Evolutionary conservation across 2,888 invertebrate genomes (phyloP).

Genomic region (Elgonia sp.): DNA sequence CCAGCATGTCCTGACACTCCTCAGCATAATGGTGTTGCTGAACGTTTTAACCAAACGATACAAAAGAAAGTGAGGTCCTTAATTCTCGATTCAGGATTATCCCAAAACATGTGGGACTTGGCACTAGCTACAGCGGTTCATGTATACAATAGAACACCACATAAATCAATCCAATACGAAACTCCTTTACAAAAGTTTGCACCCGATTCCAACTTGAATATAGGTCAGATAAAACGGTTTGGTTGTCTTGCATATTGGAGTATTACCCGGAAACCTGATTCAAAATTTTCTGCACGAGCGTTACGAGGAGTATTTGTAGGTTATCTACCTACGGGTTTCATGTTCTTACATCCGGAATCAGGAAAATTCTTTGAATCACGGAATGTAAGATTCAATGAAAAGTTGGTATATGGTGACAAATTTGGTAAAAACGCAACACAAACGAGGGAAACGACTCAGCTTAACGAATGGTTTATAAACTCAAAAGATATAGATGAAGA

Average conservation of each 20-base stretch:
- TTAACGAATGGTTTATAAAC: conserved; percentile 8
- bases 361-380: background rate
- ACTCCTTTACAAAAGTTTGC: background rate
- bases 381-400: background rate
- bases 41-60: conserved; percentile 45
- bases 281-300: conserved; percentile 65
- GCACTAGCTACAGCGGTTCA: conserved; percentile 14
- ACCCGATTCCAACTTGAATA: background rate
- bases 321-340: conserved; percentile 55
- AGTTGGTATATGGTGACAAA: background rate
- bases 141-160: conserved; percentile 74
- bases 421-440: conserved; percentile 9
- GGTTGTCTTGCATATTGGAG: conserved; percentile 51
- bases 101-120: conserved; percentile 18
- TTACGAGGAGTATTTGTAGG: conserved; percentile 63
- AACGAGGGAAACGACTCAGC: background rate
- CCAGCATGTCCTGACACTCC: conserved; percentile 4
- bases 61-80: conserved; percentile 51
- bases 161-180: conserved; percentile 59
- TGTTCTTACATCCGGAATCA: conserved; percentile 65
- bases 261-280: conserved; percentile 56
- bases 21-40: conserved; percentile 6
- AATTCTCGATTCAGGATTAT: conserved; percentile 61
- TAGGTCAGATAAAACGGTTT: conserved; percentile 33
- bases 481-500: background rate